phyloP scores from a whole-genome alignment of 2,797 vertebrate genomes.

The Melanotaenia trifasciata region DNA sequence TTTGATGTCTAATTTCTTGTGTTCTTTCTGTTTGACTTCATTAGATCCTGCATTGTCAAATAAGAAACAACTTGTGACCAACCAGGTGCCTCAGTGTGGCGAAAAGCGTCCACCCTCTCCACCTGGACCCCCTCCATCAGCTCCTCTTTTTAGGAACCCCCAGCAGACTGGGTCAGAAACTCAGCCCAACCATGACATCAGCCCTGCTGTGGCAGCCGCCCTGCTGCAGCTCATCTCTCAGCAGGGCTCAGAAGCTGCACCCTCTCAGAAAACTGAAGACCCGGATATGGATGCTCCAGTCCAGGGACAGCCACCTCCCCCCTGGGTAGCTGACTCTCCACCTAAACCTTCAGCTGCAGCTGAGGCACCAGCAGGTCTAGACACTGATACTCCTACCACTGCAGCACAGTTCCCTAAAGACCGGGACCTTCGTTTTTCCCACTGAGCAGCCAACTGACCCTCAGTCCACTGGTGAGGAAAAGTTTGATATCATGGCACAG shows the following conservation, averaged over 20 bases:
- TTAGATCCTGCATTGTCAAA: constrained; percentile 84
- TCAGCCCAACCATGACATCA: constrained; percentile 83
- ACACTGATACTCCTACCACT: constrained; percentile 74
- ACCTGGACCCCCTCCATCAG: constrained; percentile 85
- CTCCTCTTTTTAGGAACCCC: constrained; percentile 63
- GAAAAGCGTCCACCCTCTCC: constrained; percentile 90
- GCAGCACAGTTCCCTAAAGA: constrained; percentile 92
- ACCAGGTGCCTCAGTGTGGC: constrained; percentile 83
- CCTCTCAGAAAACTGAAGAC: constrained; percentile 63
- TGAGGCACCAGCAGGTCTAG: constrained; percentile 57
- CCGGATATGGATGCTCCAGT: constrained; percentile 64
- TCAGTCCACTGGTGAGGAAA: constrained; percentile 74
- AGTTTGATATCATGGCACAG: constrained; percentile 65
- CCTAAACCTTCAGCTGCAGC: constrained; percentile 83
- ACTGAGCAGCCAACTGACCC: constrained; percentile 78
- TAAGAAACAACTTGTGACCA: constrained; percentile 79
- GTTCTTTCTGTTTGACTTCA: constrained; percentile 46
- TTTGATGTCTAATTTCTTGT: constrained; percentile 30
- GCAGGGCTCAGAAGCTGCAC: constrained; percentile 84
- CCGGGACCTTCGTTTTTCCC: constrained; percentile 95
- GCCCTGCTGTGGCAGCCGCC: constrained; percentile 90
- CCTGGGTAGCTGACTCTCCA: constrained; percentile 79
- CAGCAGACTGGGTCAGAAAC: constrained; percentile 69
- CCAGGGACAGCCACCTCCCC: constrained; percentile 56
- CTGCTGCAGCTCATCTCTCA: constrained; percentile 93